Evolutionary conservation across 2,113 vertebrate genomes (phyloP).

Genomic region (Tiliqua scincoides): DNA sequence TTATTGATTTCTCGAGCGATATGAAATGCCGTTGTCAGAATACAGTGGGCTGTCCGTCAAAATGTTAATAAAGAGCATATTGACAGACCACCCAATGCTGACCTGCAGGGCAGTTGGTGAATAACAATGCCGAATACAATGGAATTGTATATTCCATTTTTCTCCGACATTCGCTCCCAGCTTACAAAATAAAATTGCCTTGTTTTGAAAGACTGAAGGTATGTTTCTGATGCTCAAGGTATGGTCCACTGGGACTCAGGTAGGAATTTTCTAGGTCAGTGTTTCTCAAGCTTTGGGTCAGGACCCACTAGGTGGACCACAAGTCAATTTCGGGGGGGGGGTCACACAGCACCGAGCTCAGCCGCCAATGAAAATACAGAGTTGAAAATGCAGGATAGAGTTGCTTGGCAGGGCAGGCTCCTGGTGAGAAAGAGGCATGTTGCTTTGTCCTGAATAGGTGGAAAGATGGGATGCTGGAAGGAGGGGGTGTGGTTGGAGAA

Average conservation of each 20-base stretch:
- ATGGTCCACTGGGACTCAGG: not conserved
- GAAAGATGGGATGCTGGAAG: too few species aligned
- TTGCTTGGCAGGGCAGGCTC: too few species aligned
- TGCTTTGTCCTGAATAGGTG: too few species aligned
- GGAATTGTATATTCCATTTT: not conserved
- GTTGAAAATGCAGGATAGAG: too few species aligned
- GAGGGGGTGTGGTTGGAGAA: too few species aligned
- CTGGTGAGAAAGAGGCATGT: too few species aligned
- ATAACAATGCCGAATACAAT: not conserved
- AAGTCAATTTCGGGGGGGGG: too few species aligned
- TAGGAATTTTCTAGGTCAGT: not conserved
- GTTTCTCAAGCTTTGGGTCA: too few species aligned
- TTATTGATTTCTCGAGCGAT: not conserved
- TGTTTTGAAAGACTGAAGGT: not conserved
- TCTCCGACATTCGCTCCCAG: not conserved
- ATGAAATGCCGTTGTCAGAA: not conserved
- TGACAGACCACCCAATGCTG: not conserved
- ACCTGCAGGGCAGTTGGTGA: not conserved
- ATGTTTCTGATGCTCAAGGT: not conserved
- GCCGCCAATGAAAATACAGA: too few species aligned
- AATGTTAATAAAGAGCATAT: not conserved
- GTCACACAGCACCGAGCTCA: too few species aligned
- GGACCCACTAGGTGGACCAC: too few species aligned
- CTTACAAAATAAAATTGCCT: not conserved
- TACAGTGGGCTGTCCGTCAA: accelerated